phyloP scores from a whole-genome alignment of 1,140 invertebrate species.

The Homalodisca vitripennis region DNA sequence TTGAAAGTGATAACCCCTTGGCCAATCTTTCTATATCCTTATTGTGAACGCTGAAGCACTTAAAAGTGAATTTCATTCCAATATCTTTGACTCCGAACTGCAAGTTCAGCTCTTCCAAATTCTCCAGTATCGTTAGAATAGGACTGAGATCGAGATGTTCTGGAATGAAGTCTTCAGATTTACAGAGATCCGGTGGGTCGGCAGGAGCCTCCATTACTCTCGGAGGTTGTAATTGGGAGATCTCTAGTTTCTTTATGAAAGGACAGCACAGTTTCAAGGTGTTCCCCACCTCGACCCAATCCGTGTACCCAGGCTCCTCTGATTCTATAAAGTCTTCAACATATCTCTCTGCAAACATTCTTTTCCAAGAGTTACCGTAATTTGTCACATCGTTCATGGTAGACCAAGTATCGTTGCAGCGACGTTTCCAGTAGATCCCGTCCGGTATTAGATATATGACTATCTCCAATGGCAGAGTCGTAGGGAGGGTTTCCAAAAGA shows the following conservation, averaged over 20 bases:
- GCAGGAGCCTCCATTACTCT: constrained; percentile 23
- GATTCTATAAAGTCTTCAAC: constrained; percentile 45
- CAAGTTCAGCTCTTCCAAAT: constrained; percentile 21
- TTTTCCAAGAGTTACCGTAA: constrained; percentile 42
- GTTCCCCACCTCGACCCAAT: constrained; percentile 45
- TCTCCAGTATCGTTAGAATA: constrained; percentile 15
- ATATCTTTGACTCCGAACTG: constrained; percentile 27
- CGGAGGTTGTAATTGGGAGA: constrained; percentile 45
- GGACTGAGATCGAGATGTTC: constrained; percentile 26
- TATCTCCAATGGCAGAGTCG: constrained; percentile 47
- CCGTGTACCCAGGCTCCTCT: constrained; percentile 45
- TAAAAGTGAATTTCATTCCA: constrained; percentile 25
- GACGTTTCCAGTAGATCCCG: constrained; percentile 49
- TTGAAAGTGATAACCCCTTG: constrained; percentile 41
- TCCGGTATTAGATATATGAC: constrained; percentile 43
- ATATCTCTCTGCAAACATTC: constrained; percentile 45
- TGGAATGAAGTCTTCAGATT: constrained; percentile 7
- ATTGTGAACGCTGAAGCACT: constrained; percentile 12
- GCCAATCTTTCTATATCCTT: constrained; percentile 39
- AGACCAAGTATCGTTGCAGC: constrained; percentile 44
- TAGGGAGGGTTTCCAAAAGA: constrained; percentile 47
- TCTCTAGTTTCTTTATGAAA: constrained; percentile 43
- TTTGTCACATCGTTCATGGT: constrained; percentile 41
- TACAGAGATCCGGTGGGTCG: constrained; percentile 2
- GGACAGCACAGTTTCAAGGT: constrained; percentile 41